These are phyloP conservation scores for Drosophila meridionalis DNA, from an alignment of 2,888 invertebrate genomes.

Conservation along the genomic window DNA sequence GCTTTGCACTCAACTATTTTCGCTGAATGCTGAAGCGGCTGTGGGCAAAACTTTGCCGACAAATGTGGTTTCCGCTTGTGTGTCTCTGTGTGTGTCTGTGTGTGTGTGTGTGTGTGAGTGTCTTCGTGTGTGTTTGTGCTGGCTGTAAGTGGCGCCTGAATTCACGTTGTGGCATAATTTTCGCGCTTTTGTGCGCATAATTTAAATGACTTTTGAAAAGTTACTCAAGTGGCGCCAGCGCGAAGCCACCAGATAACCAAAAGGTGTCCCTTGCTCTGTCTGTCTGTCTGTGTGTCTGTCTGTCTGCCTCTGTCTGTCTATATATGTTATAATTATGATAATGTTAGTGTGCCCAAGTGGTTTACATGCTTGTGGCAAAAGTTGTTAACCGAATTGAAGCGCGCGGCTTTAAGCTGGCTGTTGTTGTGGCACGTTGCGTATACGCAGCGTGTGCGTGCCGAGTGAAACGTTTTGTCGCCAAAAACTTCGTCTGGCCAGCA, in stretches of 20 bases:
- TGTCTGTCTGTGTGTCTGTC: background rate
- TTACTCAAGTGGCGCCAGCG: constrained; percentile 67
- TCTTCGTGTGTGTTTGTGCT: constrained; percentile 27
- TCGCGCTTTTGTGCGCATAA: constrained; percentile 78
- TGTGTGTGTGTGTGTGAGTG: background rate
- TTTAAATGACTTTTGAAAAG: constrained; percentile 81
- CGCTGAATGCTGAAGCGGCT: constrained; percentile 38
- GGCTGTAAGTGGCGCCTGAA: constrained; percentile 76
- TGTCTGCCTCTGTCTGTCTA: constrained; percentile 20
- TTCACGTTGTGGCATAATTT: constrained; percentile 75
- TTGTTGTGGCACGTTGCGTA: constrained; percentile 42
- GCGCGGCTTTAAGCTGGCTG: constrained; percentile 37
- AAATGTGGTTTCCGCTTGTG: constrained; percentile 68
- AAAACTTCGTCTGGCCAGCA: constrained; percentile 45
- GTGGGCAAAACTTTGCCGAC: constrained; percentile 72
- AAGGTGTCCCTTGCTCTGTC: constrained; percentile 45
- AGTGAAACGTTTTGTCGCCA: constrained; percentile 59
- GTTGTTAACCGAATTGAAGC: constrained; percentile 43
- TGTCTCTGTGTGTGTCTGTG: constrained; percentile 7
- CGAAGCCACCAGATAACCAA: constrained; percentile 58
- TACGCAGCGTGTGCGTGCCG: constrained; percentile 52
- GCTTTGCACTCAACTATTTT: constrained; percentile 77
- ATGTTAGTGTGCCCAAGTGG: constrained; percentile 77
- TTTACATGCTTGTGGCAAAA: constrained; percentile 60
- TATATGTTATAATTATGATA: constrained; percentile 74